These are phyloP conservation scores for Drosophila melanica DNA, from an alignment of 1,140 invertebrate genomes.

Conservation along the genomic window DNA sequence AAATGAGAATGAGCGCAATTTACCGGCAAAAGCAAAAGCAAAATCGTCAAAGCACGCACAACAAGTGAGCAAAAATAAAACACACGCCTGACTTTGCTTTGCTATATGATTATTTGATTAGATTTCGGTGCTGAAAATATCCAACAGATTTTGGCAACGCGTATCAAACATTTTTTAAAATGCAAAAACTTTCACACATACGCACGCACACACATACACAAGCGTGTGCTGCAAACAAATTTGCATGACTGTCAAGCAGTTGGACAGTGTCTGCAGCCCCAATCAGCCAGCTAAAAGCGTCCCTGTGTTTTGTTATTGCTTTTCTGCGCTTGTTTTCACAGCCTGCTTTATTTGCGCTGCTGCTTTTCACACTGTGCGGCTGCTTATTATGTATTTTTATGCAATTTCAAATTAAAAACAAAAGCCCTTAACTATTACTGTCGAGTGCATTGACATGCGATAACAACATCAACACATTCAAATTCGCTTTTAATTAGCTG, in stretches of 20 bases:
- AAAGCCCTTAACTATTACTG: constrained; percentile 22
- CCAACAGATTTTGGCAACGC: not conserved
- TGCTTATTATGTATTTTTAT: constrained; percentile 61
- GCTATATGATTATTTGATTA: constrained; percentile 34
- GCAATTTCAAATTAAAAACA: constrained; percentile 38
- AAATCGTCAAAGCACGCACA: constrained; percentile 51
- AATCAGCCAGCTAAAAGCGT: not conserved
- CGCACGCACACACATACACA: not conserved
- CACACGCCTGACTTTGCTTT: constrained; percentile 21
- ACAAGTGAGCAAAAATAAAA: constrained; percentile 63
- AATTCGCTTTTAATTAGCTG: constrained; percentile 68
- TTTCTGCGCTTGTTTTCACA: constrained; percentile 22
- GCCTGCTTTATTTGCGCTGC: constrained; percentile 14
- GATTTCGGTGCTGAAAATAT: constrained; percentile 25
- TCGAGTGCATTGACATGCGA: constrained; percentile 66
- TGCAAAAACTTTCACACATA: constrained; percentile 28
- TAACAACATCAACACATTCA: constrained; percentile 30
- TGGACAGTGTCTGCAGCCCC: constrained; percentile 19
- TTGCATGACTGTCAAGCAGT: constrained; percentile 25
- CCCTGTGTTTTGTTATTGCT: constrained; percentile 31
- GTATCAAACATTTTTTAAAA: constrained; percentile 12
- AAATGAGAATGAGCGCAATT: constrained; percentile 18
- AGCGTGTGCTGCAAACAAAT: not conserved
- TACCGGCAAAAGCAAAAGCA: constrained; percentile 52
- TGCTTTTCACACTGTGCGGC: constrained; percentile 15